phyloP scores from a whole-genome alignment of 1,140 invertebrate species.

The Anoplolepis gracilipes region DNA sequence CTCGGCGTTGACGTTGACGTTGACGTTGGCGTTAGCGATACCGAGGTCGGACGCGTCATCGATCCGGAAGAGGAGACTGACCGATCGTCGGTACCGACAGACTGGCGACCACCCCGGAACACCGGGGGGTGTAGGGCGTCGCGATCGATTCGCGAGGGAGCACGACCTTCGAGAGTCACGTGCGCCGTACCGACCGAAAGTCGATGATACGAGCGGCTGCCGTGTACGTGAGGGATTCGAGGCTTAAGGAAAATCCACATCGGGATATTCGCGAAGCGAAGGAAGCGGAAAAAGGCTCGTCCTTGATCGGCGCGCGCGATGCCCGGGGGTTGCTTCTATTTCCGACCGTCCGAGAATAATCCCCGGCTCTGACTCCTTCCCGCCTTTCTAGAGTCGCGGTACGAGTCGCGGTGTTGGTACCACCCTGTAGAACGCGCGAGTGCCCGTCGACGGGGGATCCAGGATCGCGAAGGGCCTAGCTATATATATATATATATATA shows the following conservation, averaged over 20 bases:
- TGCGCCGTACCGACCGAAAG: conserved; percentile 64
- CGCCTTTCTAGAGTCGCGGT: background rate
- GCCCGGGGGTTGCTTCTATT: conserved; percentile 28
- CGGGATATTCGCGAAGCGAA: background rate
- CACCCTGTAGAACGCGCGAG: conserved; percentile 1
- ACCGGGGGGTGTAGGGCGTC: conserved; percentile 14
- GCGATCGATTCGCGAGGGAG: conserved; percentile 61
- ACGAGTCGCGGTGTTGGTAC: conserved; percentile 12
- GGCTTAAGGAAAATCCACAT: conserved; percentile 4
- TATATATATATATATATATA: too few species aligned
- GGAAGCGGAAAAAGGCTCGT: background rate
- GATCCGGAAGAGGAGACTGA: conserved; percentile 41
- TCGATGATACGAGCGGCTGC: conserved; percentile 59
- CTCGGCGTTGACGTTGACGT: background rate
- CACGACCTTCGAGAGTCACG: conserved; percentile 72
- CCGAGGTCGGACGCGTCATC: conserved; percentile 44
- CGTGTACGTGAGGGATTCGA: conserved; percentile 39
- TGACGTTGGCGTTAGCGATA: background rate
- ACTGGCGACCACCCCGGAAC: conserved; percentile 16
- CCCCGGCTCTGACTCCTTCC: background rate
- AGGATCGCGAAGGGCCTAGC: conserved; percentile 15
- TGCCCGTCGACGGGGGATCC: background rate
- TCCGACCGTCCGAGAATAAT: conserved; percentile 44
- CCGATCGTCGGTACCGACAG: conserved; percentile 58
- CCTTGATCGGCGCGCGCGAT: conserved; percentile 24